Conservation (phyloP, 2,113 vertebrate species). For the Amblyopsis rosae region DNA sequence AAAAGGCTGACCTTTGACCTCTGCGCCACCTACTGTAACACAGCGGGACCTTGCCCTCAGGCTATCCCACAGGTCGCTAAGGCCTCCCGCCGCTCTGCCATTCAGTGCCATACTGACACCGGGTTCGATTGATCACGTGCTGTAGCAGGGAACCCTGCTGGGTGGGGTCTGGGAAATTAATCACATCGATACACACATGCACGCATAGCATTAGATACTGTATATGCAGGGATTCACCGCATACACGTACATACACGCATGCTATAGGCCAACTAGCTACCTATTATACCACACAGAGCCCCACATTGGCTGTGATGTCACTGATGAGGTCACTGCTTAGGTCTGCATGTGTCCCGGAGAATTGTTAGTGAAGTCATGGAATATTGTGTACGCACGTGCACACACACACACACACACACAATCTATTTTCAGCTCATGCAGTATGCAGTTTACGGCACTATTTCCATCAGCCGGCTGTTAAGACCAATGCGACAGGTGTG, state of each 20-base stretch:
- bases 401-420: not conserved
- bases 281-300: slow-evolving; percentile 53
- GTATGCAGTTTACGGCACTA: slow-evolving; percentile 44
- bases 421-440: slow-evolving; percentile 38
- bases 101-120: not conserved
- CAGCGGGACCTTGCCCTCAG: slow-evolving; percentile 39
- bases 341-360: slow-evolving; percentile 57
- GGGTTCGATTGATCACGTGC: not conserved
- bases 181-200: slow-evolving; percentile 1
- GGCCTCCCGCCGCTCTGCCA: not conserved
- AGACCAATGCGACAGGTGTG: not conserved
- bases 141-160: too few species aligned
- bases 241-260: not conserved
- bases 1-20: slow-evolving; percentile 49
- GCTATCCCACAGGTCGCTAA: slow-evolving; percentile 19
- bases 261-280: slow-evolving; percentile 56
- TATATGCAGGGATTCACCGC: too few species aligned
- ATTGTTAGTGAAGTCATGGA: slow-evolving; percentile 56
- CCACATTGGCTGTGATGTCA: slow-evolving; percentile 64
- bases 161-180: too few species aligned
- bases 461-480: slow-evolving; percentile 32
- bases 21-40: not conserved
- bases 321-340: slow-evolving; percentile 72
- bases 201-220: not conserved
- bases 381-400: slow-evolving; percentile 25